Evolutionary conservation across 2,888 invertebrate genomes (phyloP).

Genomic region (Dynastes tityus): DNA sequence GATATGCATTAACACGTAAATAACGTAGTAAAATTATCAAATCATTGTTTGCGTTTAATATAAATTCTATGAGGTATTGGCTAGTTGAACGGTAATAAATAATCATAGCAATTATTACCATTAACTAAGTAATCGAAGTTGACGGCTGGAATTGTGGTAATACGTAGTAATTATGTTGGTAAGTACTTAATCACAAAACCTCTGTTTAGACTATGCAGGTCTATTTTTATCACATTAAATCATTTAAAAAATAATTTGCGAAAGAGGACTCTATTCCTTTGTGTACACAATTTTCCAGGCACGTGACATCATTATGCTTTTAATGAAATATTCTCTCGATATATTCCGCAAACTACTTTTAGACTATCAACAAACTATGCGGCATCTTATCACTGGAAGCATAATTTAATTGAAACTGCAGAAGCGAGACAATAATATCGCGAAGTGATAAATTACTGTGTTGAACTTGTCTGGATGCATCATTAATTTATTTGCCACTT

Average conservation of each 20-base stretch:
- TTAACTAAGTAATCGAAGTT: too few species aligned
- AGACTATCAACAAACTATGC: background rate
- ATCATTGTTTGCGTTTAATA: constrained; percentile 6
- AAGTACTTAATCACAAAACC: too few species aligned
- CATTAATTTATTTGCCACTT: constrained; percentile 41
- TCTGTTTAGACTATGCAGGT: too few species aligned
- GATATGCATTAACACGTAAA: background rate
- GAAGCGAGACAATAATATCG: constrained; percentile 25
- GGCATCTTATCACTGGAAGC: constrained; percentile 4
- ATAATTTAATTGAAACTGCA: constrained; percentile 15
- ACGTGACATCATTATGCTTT: background rate
- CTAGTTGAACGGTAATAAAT: background rate
- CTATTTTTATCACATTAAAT: too few species aligned
- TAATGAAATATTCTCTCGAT: background rate
- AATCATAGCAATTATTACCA: background rate
- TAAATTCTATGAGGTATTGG: background rate
- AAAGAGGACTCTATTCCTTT: background rate
- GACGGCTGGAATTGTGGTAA: too few species aligned
- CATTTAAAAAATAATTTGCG: background rate
- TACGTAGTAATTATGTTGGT: too few species aligned
- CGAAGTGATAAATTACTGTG: constrained; percentile 32
- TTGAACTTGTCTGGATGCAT: constrained; percentile 36
- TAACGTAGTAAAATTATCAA: constrained; percentile 7
- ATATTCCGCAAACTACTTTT: background rate
- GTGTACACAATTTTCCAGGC: background rate